Percentiles rank a stretch among this genome's conserved stretches.
phyloP scores from a whole-genome alignment of 2,113 vertebrate species.

The Barnardius zonarius region DNA sequence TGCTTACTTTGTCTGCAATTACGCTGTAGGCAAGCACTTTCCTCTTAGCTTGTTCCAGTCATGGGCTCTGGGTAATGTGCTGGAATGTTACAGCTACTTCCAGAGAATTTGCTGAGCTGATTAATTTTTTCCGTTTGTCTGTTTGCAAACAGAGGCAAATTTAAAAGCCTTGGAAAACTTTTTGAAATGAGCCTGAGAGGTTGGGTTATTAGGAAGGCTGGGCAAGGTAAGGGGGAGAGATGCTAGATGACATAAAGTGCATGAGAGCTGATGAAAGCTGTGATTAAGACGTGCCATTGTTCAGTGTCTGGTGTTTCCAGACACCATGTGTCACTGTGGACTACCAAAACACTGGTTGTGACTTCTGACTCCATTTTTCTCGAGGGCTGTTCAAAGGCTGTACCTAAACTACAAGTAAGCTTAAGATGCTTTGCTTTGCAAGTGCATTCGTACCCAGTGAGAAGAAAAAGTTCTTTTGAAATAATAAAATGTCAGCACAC shows the following conservation, averaged over 20 bases:
- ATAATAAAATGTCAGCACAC: neutral
- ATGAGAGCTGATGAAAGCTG: neutral
- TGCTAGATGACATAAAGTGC: neutral
- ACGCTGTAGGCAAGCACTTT: neutral
- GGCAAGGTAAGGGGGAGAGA: neutral
- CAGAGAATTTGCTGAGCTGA: neutral
- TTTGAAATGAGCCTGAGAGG: neutral
- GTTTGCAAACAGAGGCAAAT: constrained; percentile 32
- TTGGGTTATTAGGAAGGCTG: neutral
- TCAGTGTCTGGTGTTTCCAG: neutral
- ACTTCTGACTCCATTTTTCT: neutral
- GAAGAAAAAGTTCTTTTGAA: neutral
- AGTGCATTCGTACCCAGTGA: neutral
- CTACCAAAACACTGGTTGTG: neutral
- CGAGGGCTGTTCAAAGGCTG: neutral
- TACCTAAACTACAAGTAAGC: neutral
- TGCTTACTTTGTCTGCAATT: constrained; percentile 1
- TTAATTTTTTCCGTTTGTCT: constrained; percentile 51
- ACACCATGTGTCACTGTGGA: neutral
- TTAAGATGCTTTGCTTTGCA: neutral
- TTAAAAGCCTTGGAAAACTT: constrained; percentile 21
- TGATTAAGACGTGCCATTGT: neutral
- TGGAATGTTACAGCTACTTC: constrained; percentile 3
- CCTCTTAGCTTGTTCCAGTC: neutral
- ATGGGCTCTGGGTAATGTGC: neutral